Percentiles rank a stretch among this genome's conserved stretches.
Evolutionary conservation across 2,888 invertebrate genomes (phyloP).

Genomic region (Mayetiola destructor): DNA sequence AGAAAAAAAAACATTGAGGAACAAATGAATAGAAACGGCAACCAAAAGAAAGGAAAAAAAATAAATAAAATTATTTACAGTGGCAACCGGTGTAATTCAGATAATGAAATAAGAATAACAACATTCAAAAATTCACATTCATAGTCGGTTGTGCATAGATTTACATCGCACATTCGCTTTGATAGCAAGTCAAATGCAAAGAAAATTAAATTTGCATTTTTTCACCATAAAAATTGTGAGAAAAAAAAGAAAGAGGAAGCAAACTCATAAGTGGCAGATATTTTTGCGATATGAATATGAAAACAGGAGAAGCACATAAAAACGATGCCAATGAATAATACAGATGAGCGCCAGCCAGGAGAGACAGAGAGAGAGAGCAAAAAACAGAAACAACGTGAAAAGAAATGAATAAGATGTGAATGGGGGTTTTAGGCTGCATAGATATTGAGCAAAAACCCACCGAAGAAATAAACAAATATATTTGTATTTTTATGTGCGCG

Average conservation of each 20-base stretch:
- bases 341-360: background rate
- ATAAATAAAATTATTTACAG: slow-evolving; percentile 8
- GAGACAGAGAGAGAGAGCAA: background rate
- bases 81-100: slow-evolving; percentile 10
- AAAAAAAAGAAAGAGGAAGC: too few relatives aligned
- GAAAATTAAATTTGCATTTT: slow-evolving; percentile 13
- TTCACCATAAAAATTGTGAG: slow-evolving; percentile 10
- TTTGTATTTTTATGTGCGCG: slow-evolving; percentile 4
- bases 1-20: background rate
- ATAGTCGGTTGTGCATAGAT: too few relatives aligned
- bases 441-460: background rate
- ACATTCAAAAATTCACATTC: too few relatives aligned
- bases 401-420: too few relatives aligned
- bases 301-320: background rate
- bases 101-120: slow-evolving; percentile 13
- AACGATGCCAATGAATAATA: background rate
- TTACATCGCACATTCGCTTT: too few relatives aligned
- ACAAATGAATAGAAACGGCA: background rate
- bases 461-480: slow-evolving; percentile 12
- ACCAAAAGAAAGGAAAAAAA: background rate
- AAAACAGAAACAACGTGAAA: background rate
- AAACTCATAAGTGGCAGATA: slow-evolving; percentile 8
- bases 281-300: slow-evolving; percentile 11
- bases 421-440: too few relatives aligned
- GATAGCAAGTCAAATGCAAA: too few relatives aligned